phyloP scores from a whole-genome alignment of 30 jellyfish, hydroid and myxozoan genomes.

The Rhopilema esculentum region DNA sequence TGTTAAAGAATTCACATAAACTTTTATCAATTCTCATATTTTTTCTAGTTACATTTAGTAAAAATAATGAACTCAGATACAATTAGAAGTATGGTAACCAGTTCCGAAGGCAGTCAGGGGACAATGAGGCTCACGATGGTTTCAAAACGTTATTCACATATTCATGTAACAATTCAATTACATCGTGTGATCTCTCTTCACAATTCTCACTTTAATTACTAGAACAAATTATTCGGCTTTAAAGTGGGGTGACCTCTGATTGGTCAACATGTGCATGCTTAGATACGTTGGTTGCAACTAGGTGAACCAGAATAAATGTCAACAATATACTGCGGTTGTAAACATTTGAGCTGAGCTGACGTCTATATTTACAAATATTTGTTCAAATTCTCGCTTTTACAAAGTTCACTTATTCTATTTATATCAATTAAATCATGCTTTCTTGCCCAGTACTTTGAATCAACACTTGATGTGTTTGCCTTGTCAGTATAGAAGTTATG shows the following conservation, averaged over 20 bases:
- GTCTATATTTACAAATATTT: not conserved
- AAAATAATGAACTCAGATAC: too few relatives aligned
- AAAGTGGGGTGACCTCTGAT: not conserved
- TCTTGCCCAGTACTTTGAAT: not conserved
- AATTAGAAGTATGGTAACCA: too few relatives aligned
- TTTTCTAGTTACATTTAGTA: too few relatives aligned
- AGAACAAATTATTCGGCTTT: not conserved
- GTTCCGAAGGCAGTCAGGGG: too few relatives aligned
- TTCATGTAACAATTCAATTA: too few relatives aligned
- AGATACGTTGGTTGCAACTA: not conserved
- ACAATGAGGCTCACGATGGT: too few relatives aligned
- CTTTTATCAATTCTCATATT: too few relatives aligned
- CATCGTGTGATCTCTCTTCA: too few relatives aligned
- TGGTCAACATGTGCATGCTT: not conserved
- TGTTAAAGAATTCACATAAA: too few relatives aligned
- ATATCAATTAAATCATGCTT: not conserved
- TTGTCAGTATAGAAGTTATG: not conserved
- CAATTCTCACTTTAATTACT: too few relatives aligned
- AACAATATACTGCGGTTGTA: not conserved
- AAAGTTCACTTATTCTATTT: not conserved
- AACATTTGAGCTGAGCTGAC: not conserved
- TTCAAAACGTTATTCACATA: too few relatives aligned
- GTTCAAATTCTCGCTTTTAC: not conserved
- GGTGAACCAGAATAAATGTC: not conserved
- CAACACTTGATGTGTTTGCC: not conserved